A percentile compares a stretch with the other conserved stretches of the same genome.
Evolutionary conservation across 2,113 vertebrate genomes (phyloP).

Genomic region (Zosterops hypoxanthus): DNA sequence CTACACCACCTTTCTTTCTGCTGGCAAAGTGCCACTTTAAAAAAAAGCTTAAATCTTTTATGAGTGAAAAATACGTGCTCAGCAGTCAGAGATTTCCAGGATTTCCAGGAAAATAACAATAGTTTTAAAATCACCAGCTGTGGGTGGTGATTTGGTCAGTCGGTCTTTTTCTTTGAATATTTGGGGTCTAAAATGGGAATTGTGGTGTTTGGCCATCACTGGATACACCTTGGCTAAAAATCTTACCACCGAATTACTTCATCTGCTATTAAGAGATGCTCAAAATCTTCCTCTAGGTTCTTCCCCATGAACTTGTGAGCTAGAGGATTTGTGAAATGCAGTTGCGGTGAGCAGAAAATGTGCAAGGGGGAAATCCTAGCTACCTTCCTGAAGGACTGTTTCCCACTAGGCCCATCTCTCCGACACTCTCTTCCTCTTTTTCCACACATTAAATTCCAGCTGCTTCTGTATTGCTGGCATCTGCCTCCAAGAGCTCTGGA

Average conservation of each 20-base stretch:
- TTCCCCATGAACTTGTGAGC: neutral
- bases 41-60: neutral
- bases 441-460: neutral
- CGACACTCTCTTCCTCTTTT: neutral
- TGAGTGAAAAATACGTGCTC: neutral
- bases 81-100: neutral
- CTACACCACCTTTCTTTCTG: neutral
- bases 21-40: neutral
- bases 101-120: neutral
- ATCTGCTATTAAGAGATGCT: neutral
- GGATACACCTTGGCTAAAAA: neutral
- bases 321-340: neutral
- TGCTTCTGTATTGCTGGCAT: neutral
- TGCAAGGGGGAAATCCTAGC: rapidly evolving
- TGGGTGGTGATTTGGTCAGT: neutral
- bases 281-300: neutral
- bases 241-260: neutral
- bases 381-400: neutral
- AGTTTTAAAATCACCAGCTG: neutral
- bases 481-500: neutral
- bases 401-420: neutral
- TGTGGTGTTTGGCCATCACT: neutral
- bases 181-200: neutral
- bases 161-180: neutral
- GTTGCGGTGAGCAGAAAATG: neutral